Evolutionary conservation across 2,888 invertebrate species (phyloP).

Genomic region (Hydroisotoma schaefferi): DNA sequence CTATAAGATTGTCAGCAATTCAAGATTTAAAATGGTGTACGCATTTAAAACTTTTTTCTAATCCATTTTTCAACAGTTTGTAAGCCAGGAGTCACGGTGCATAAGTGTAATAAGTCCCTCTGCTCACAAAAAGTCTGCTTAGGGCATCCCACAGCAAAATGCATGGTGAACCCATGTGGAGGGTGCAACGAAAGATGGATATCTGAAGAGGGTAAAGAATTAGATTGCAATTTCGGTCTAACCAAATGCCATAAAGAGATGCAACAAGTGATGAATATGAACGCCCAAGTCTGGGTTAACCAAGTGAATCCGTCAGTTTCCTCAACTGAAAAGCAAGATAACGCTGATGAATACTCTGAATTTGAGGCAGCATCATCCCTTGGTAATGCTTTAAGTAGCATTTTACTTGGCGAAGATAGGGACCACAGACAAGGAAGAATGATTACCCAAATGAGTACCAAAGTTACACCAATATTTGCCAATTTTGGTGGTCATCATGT

Average conservation of each 20-base stretch:
- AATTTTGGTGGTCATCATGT: slow-evolving; percentile 37
- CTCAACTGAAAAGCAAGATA: slow-evolving; percentile 10
- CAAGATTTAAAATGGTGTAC: too few relatives aligned
- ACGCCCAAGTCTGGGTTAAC: slow-evolving; percentile 41
- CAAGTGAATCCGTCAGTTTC: slow-evolving; percentile 8
- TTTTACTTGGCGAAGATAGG: slow-evolving; percentile 22
- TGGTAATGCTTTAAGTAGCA: slow-evolving; percentile 29
- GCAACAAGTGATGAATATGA: slow-evolving; percentile 48
- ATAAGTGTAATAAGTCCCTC: slow-evolving; percentile 50
- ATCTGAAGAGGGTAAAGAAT: slow-evolving; percentile 48
- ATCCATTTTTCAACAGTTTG: slow-evolving; percentile 52
- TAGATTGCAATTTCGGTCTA: slow-evolving; percentile 49
- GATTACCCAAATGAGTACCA: slow-evolving; percentile 15
- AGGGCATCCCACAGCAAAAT: slow-evolving; percentile 50
- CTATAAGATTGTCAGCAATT: too few relatives aligned
- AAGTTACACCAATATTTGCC: slow-evolving; percentile 42
- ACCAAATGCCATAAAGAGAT: slow-evolving; percentile 50
- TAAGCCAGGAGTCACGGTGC: slow-evolving; percentile 50
- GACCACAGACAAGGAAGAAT: neutral
- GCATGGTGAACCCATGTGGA: slow-evolving; percentile 52
- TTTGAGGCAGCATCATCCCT: slow-evolving; percentile 5
- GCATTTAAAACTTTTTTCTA: too few relatives aligned
- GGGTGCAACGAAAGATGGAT: slow-evolving; percentile 50
- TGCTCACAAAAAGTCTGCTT: slow-evolving; percentile 51
- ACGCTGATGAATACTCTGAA: neutral